Conservation (phyloP, 2,888 invertebrate species). For the Apodemia duryi region DNA sequence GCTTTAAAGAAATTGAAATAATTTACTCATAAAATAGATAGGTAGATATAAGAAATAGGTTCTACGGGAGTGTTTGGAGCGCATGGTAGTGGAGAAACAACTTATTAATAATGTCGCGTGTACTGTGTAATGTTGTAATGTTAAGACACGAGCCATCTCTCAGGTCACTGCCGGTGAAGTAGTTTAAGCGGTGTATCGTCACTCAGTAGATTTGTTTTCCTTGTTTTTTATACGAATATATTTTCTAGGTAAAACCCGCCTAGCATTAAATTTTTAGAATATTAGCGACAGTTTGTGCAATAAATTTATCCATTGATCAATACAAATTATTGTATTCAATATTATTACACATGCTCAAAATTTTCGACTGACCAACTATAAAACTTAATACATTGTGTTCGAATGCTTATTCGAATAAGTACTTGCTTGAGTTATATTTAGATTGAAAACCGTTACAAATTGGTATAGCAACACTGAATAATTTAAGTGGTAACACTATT, state of each 20-base stretch:
- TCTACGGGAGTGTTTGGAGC: constrained; percentile 59
- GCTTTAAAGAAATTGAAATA: constrained; percentile 77
- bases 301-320: constrained; percentile 62
- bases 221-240: constrained; percentile 39
- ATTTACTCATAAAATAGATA: constrained; percentile 72
- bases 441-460: constrained; percentile 5
- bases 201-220: constrained; percentile 31
- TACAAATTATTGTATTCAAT: constrained; percentile 50
- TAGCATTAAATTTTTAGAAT: constrained; percentile 38
- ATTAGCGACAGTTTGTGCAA: constrained; percentile 69
- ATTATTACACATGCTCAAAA: constrained; percentile 65
- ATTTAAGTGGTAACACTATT: constrained; percentile 4
- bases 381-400: constrained; percentile 41
- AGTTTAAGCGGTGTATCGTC: constrained; percentile 49
- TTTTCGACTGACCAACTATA: constrained; percentile 77
- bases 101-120: constrained; percentile 21
- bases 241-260: constrained; percentile 37
- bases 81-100: constrained; percentile 32
- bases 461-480: constrained; percentile 2
- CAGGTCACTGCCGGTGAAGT: constrained; percentile 61
- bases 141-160: constrained; percentile 45
- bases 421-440: constrained; percentile 20
- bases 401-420: constrained; percentile 32
- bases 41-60: constrained; percentile 72
- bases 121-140: constrained; percentile 18